A percentile compares a stretch with the other conserved stretches of the same genome.
Evolutionary conservation across 2,888 invertebrate species (phyloP).

Genomic region (Aspidiotus rigidus): DNA sequence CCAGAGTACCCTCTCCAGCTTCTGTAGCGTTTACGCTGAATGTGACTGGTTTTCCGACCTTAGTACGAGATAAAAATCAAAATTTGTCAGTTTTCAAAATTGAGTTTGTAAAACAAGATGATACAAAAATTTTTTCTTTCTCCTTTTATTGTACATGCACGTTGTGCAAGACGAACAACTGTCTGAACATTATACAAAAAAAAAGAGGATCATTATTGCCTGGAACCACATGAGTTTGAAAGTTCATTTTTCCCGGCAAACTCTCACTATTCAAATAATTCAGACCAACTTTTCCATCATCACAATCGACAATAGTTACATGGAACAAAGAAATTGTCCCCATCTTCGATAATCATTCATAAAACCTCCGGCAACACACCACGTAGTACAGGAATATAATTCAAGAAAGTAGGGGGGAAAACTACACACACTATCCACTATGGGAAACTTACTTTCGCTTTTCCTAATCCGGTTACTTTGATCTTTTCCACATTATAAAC

Average conservation of each 20-base stretch:
- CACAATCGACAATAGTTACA: too few relatives aligned
- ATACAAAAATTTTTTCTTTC: neutral
- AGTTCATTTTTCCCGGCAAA: too few relatives aligned
- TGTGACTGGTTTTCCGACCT: slow-evolving; percentile 75
- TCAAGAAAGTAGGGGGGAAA: too few relatives aligned
- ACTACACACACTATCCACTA: neutral
- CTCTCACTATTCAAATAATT: too few relatives aligned
- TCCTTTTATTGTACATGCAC: too few relatives aligned
- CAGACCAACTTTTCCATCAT: too few relatives aligned
- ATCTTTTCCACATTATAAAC: slow-evolving; percentile 74
- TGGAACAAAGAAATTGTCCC: neutral
- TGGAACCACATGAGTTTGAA: too few relatives aligned
- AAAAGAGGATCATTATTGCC: too few relatives aligned
- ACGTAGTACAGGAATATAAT: too few relatives aligned
- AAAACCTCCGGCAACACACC: neutral
- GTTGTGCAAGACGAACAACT: too few relatives aligned
- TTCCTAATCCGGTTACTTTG: slow-evolving; percentile 45
- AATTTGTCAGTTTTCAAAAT: neutral
- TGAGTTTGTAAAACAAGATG: too few relatives aligned
- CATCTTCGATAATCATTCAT: neutral
- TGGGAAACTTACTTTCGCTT: slow-evolving; percentile 51
- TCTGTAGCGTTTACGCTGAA: slow-evolving; percentile 91
- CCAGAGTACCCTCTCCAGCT: slow-evolving; percentile 87
- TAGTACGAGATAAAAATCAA: slow-evolving; percentile 10
- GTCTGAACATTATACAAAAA: too few relatives aligned